Conservation (phyloP, 2,113 vertebrate genomes). For the Paramisgurnus dabryanus region DNA sequence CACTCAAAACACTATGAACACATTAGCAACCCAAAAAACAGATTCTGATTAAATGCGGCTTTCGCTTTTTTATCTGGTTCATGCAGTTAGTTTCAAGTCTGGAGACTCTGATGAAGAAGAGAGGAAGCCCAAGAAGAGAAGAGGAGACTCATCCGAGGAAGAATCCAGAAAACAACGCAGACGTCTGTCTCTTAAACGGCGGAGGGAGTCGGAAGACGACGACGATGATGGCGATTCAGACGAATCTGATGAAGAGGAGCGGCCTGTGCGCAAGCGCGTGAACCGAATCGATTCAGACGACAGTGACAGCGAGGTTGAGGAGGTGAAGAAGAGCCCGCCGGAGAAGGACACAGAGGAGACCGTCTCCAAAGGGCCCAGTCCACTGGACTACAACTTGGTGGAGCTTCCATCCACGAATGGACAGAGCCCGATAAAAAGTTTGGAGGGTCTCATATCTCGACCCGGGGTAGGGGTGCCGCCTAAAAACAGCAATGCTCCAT, state of each 20-base stretch:
- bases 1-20: too few relatives aligned
- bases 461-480: constrained; percentile 57
- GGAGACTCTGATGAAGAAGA: constrained; percentile 81
- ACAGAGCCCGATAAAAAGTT: constrained; percentile 85
- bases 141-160: constrained; percentile 71
- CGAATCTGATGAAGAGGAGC: constrained; percentile 77
- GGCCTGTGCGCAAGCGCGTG: constrained; percentile 85
- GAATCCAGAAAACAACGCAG: constrained; percentile 63
- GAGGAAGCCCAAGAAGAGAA: constrained; percentile 67
- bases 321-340: constrained; percentile 72
- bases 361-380: constrained; percentile 82
- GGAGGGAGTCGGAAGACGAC: constrained; percentile 71
- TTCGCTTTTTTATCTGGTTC: not conserved
- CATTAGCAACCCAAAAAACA: too few relatives aligned
- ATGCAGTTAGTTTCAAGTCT: constrained; percentile 67
- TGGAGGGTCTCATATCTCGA: constrained; percentile 82
- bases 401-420: constrained; percentile 87
- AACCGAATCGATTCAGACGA: constrained; percentile 89
- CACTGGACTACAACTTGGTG: constrained; percentile 81
- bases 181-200: constrained; percentile 69
- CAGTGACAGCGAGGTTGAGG: constrained; percentile 51
- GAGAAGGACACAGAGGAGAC: constrained; percentile 81
- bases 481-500: constrained; percentile 80
- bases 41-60: not conserved
- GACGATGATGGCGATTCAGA: constrained; percentile 70